Conservation (phyloP, 2,797 vertebrate genomes). For the Cyprinodon diabolis region DNA sequence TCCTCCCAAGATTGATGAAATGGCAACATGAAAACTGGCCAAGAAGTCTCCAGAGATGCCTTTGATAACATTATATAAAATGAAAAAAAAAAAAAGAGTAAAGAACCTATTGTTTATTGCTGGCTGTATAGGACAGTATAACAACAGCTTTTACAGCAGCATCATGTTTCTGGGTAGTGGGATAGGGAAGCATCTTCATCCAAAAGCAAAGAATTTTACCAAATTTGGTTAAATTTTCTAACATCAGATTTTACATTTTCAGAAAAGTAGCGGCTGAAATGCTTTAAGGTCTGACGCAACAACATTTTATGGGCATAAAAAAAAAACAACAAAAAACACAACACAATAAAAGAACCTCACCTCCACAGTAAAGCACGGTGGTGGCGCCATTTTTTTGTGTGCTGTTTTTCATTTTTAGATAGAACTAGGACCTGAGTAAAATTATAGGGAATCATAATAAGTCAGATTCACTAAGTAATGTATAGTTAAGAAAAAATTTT, state of each 20-base stretch:
- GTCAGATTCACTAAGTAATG: background rate
- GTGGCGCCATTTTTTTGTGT: background rate
- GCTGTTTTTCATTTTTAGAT: background rate
- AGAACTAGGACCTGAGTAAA: background rate
- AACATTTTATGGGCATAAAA: background rate
- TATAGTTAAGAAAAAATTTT: no score
- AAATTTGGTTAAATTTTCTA: background rate
- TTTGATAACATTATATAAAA: background rate
- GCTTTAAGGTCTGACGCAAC: background rate
- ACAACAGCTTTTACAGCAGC: background rate
- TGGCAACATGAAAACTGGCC: background rate
- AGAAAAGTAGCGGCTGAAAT: background rate
- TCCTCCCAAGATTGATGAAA: background rate
- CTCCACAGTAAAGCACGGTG: background rate
- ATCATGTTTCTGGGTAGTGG: no score
- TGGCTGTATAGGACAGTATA: no score
- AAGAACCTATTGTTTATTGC: no score
- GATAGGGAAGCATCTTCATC: background rate
- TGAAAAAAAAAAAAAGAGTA: no score
- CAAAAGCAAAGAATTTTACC: background rate
- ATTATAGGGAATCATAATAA: background rate
- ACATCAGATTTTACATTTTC: background rate
- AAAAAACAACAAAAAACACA: background rate
- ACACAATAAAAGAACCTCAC: background rate
- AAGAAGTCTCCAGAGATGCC: background rate